Evolutionary conservation across 1,140 invertebrate species (phyloP), one percentile per base, ranked within the genome.

Genomic region (Diuraphis noxia): DNA sequence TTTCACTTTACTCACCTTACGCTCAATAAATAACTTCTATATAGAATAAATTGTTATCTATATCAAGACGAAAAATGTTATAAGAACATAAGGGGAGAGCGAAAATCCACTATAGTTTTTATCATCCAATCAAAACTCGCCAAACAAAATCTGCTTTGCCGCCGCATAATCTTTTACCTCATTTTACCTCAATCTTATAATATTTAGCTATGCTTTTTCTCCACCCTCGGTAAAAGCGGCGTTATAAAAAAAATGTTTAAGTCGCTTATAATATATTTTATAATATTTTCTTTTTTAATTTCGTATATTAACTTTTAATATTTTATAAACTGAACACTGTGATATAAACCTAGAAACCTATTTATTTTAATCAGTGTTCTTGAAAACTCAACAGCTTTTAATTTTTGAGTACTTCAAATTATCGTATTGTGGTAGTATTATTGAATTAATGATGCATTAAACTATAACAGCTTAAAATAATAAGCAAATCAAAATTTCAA

Each of bases 141-240:
- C 86, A 88, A 88, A 63, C 21, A 23, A 88, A 88, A 88, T 88
- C 86, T 63, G 10, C 52, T 88, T 88, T 88, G 49, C 86, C 86
- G 43, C n/a, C 84, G 84, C 84, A 46, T 88, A 88, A 63, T 88
- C 86, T 88, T n/a, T 88, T 63, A 38, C 38, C 9, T 88, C 36
- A 13, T 63, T 88, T 25, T 34, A 36, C 8, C 84, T 85, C 2
- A 0, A 46, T 49, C 9, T 34, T 23, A 49, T 49, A 82, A 49
- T 85, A n/a, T 85, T 85, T 34, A 2, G n/a, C n/a, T 85, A 34
- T 9, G n/a, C 41, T n/a, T 85, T 85, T 43, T 3, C 8, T 85
- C 41, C n/a, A 9, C 46, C 10, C 30, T 36, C 41, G 8, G 19
- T 46, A 49, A 85, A 85, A 85, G 23, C 41, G 5, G 41, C 49